These are phyloP conservation scores for Bilobella aurantiaca DNA, from an alignment of 1,140 invertebrate genomes.

Conservation along the genomic window DNA sequence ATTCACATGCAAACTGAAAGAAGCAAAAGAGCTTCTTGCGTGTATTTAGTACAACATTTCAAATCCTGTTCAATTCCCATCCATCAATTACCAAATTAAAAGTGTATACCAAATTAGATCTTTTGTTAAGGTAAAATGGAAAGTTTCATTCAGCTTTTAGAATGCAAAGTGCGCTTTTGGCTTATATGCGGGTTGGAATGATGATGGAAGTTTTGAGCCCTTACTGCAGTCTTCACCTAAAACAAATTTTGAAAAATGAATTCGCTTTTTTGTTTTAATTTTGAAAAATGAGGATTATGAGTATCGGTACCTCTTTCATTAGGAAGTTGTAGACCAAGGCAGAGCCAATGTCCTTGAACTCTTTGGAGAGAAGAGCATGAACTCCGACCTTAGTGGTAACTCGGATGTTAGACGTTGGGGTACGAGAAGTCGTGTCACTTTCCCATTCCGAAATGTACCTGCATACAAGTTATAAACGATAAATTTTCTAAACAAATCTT, in stretches of 20 bases:
- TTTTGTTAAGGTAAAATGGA: background rate
- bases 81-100: no score
- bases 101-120: background rate
- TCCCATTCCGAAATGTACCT: conserved; percentile 81
- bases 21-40: no score
- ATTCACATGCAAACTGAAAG: no score
- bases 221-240: conserved; percentile 91
- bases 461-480: background rate
- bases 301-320: conserved; percentile 92
- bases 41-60: no score
- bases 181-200: background rate
- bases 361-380: conserved; percentile 65
- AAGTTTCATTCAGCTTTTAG: no score
- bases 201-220: conserved; percentile 37
- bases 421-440: conserved; percentile 46
- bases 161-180: background rate
- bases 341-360: conserved; percentile 64
- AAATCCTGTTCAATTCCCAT: no score
- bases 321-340: conserved; percentile 83
- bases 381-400: conserved; percentile 84
- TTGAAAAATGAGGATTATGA: conserved; percentile 20
- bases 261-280: background rate
- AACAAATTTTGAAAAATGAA: background rate
- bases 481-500: conserved; percentile 7
- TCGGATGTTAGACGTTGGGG: conserved; percentile 69